These are phyloP conservation scores for Melitaea athalia DNA, from an alignment of 2,888 invertebrate species.

Conservation along the genomic window DNA sequence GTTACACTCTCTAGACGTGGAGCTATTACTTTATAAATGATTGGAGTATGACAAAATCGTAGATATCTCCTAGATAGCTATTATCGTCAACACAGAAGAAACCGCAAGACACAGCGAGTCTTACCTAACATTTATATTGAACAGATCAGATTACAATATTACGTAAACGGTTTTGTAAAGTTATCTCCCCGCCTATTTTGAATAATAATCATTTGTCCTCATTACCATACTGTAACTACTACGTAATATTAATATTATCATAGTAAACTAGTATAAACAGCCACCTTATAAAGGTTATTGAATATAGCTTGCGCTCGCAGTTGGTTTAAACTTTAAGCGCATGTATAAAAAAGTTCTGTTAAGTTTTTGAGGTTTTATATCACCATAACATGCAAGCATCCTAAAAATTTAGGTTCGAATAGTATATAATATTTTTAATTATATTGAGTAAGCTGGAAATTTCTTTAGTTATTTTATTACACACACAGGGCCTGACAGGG, in stretches of 20 bases:
- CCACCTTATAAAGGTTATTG: background rate
- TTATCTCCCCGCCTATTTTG: conserved; percentile 22
- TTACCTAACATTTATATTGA: background rate
- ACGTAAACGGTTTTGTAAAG: conserved; percentile 13
- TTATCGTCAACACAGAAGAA: no score
- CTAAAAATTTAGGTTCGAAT: background rate
- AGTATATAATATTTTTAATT: background rate
- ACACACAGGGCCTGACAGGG: no score
- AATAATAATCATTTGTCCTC: conserved; percentile 20
- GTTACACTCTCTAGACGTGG: no score
- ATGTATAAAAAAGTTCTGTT: background rate
- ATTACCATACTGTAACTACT: conserved; percentile 2
- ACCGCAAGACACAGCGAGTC: background rate
- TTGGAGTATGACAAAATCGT: no score
- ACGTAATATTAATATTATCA: background rate
- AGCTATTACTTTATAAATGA: no score
- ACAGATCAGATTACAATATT: conserved; percentile 2
- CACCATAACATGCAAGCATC: background rate
- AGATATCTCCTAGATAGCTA: no score
- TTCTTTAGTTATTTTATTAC: no score
- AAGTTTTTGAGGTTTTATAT: background rate
- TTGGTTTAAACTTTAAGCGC: no score
- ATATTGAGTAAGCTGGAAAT: no score
- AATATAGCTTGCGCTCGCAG: background rate
- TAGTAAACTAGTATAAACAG: background rate